phyloP scores from a whole-genome alignment of 2,888 invertebrate species.

The Campoplex capitator region DNA sequence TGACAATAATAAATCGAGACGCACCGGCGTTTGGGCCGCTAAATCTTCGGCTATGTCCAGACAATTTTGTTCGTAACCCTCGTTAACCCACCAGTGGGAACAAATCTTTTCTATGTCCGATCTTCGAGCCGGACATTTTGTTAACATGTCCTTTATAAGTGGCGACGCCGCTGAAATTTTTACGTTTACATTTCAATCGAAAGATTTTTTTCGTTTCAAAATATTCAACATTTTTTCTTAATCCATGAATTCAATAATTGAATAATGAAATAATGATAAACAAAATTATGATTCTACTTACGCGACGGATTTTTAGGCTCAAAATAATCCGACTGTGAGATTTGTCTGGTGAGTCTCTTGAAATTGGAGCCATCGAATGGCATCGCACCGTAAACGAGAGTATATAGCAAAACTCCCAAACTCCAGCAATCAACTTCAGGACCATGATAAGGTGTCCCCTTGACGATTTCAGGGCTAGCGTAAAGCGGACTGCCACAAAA shows the following conservation, averaged over 20 bases:
- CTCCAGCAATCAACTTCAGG: constrained; percentile 99
- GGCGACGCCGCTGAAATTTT: constrained; percentile 93
- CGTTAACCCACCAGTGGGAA: constrained; percentile 98
- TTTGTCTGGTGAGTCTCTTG: constrained; percentile 97
- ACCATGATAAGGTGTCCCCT: constrained; percentile 98
- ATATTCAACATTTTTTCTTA: background rate
- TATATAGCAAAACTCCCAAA: constrained; percentile 97
- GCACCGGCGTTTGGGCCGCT: constrained; percentile 95
- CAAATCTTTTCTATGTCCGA: constrained; percentile 98
- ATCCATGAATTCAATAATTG: too few species aligned
- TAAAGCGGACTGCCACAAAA: constrained; percentile 99
- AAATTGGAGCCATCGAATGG: constrained; percentile 99
- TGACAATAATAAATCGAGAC: constrained; percentile 94
- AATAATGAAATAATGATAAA: too few species aligned
- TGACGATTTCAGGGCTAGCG: constrained; percentile 98
- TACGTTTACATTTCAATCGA: background rate
- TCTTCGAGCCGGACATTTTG: constrained; percentile 94
- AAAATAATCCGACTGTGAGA: constrained; percentile 98
- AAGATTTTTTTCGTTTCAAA: background rate
- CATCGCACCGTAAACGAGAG: constrained; percentile 99
- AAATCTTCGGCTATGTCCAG: constrained; percentile 94
- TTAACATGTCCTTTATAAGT: constrained; percentile 96
- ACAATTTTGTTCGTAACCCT: constrained; percentile 92
- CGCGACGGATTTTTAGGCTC: constrained; percentile 97
- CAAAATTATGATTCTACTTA: constrained; percentile 85